phyloP scores from a whole-genome alignment of 1,140 invertebrate genomes.

The Antheraea pernyi region DNA sequence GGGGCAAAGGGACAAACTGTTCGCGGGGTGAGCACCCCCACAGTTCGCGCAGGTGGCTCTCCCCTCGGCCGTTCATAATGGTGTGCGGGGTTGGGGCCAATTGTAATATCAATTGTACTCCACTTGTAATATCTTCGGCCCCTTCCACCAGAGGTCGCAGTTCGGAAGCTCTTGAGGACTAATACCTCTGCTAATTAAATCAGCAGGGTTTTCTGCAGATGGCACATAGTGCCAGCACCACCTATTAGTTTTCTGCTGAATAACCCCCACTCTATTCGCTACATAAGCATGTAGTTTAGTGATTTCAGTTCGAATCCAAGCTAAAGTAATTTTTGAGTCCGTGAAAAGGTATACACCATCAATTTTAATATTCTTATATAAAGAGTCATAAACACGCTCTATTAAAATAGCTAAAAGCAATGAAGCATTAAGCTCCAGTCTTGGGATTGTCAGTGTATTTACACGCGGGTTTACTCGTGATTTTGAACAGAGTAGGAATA shows the following conservation, averaged over 20 bases:
- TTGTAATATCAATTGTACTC: constrained; percentile 9
- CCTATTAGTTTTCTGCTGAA: constrained; percentile 30
- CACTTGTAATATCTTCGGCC: constrained; percentile 14
- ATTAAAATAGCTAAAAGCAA: constrained; percentile 31
- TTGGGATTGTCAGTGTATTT: constrained; percentile 35
- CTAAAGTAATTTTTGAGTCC: constrained; percentile 30
- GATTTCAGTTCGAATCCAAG: constrained; percentile 25
- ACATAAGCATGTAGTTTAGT: constrained; percentile 27
- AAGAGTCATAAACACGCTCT: constrained; percentile 12
- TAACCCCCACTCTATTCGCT: constrained; percentile 34
- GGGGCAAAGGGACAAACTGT: no score
- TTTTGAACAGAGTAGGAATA: background rate
- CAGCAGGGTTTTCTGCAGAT: constrained; percentile 19
- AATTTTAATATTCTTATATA: constrained; percentile 10
- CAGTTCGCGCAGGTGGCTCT: no score
- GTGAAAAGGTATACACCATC: constrained; percentile 17
- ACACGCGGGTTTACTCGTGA: constrained; percentile 48
- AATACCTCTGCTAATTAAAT: constrained; percentile 21
- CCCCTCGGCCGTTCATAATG: no score
- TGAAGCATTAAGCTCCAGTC: constrained; percentile 41
- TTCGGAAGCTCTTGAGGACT: constrained; percentile 9
- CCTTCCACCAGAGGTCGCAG: constrained; percentile 17
- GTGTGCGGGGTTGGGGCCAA: no score
- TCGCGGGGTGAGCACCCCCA: no score
- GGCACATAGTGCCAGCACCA: constrained; percentile 19